These are phyloP conservation scores for Dicycla oo DNA, from an alignment of 2,888 invertebrate species.

Conservation along the genomic window DNA sequence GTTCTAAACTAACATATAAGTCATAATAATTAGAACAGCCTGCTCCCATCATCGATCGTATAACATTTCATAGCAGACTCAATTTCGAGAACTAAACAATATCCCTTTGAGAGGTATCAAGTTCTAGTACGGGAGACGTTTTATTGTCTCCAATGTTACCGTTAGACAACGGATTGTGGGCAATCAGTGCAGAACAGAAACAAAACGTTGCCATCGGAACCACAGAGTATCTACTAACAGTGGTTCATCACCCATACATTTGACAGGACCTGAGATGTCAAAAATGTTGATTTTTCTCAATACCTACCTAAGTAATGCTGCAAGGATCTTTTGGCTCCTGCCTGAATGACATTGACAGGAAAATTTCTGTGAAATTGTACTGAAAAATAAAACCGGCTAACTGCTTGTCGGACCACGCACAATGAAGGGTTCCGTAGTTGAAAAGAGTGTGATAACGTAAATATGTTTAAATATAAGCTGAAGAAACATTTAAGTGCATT, in stretches of 20 bases:
- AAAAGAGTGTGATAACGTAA: no score
- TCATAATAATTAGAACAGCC: background rate
- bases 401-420: no score
- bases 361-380: no score
- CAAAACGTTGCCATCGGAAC: conserved; percentile 72
- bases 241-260: background rate
- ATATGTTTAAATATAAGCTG: no score
- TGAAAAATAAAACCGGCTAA: no score
- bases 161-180: conserved; percentile 76
- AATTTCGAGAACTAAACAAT: conserved; percentile 58
- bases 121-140: conserved; percentile 69
- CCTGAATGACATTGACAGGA: background rate
- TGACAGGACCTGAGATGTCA: background rate
- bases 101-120: conserved; percentile 69
- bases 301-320: background rate
- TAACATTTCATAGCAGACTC: conserved; percentile 43
- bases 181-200: conserved; percentile 85
- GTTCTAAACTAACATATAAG: conserved; percentile 1
- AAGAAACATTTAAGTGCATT: no score
- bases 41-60: conserved; percentile 15
- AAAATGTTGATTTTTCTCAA: background rate
- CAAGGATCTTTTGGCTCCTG: background rate
- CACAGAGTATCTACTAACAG: conserved; percentile 21
- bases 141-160: conserved; percentile 78
- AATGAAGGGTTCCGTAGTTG: no score